Percentiles rank a stretch among this genome's conserved stretches.
phyloP scores from a whole-genome alignment of 2,888 invertebrate genomes.

The Agrilus cyanescens region DNA sequence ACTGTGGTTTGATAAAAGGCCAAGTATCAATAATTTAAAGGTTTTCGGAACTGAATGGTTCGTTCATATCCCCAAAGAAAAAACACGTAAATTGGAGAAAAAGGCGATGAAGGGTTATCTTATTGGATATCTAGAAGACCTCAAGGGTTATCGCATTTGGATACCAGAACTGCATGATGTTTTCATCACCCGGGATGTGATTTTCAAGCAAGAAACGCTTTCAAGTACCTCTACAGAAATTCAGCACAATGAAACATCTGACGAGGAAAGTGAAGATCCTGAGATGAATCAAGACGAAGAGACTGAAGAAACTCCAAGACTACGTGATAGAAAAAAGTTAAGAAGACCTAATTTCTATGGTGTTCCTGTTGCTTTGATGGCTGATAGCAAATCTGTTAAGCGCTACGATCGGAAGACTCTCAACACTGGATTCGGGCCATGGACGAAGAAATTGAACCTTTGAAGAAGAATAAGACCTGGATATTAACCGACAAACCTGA shows the following conservation, averaged over 20 bases:
- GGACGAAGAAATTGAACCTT: no score
- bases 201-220: slow-evolving; percentile 11
- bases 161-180: slow-evolving; percentile 12
- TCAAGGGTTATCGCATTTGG: slow-evolving; percentile 14
- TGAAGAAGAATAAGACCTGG: no score
- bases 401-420: no score
- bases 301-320: not conserved
- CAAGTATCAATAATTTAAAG: slow-evolving; percentile 5
- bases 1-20: slow-evolving; percentile 6
- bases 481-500: no score
- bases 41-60: slow-evolving; percentile 17
- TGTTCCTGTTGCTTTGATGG: no score
- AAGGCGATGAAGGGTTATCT: slow-evolving; percentile 12
- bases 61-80: slow-evolving; percentile 16
- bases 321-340: no score
- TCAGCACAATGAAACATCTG: not conserved
- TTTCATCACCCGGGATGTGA: slow-evolving; percentile 13
- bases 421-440: no score
- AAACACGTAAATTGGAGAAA: slow-evolving; percentile 13
- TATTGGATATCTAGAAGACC: slow-evolving; percentile 14
- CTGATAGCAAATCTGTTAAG: no score
- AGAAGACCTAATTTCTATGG: no score
- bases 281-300: not conserved
- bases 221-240: not conserved
- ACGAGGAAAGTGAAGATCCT: not conserved